These are phyloP conservation scores for Ophioninae sp. DNA, from an alignment of 2,888 invertebrate genomes.

Conservation along the genomic window DNA sequence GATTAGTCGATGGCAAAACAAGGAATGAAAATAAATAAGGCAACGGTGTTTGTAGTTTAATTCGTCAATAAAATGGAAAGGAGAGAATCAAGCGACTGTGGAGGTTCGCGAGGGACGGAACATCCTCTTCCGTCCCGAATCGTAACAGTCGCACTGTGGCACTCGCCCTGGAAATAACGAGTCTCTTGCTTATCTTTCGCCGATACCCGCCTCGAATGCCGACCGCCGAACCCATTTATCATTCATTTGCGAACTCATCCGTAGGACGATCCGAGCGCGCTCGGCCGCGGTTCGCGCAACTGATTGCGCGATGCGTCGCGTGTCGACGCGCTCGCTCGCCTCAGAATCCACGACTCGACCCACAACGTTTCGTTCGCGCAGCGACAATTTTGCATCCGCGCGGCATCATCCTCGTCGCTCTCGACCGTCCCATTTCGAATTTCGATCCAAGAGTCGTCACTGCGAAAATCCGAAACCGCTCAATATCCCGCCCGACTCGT, in stretches of 20 bases:
- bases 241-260: no score
- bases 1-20: conserved; percentile 52
- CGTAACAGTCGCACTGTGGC: conserved; percentile 57
- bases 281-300: no score
- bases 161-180: conserved; percentile 40
- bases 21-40: conserved; percentile 47
- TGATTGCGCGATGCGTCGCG: no score
- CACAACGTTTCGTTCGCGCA: no score
- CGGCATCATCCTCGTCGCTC: no score
- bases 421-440: no score
- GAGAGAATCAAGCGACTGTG: conserved; percentile 62
- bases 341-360: no score
- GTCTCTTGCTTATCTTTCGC: neutral
- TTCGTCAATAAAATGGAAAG: conserved; percentile 64
- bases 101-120: conserved; percentile 58
- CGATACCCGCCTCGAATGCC: neutral
- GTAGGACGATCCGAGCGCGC: no score
- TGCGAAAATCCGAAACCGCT: conserved; percentile 3
- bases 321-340: no score
- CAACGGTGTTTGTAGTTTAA: conserved; percentile 66
- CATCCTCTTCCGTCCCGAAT: conserved; percentile 43
- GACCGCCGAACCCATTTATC: no score
- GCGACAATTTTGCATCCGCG: no score
- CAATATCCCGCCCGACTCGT: conserved; percentile 17
- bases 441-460: neutral